Percentiles rank a stretch among this genome's conserved stretches.
These are phyloP conservation scores for Caenorhabditis remanei DNA, from an alignment of 1,140 invertebrate genomes.

Conservation along the genomic window DNA sequence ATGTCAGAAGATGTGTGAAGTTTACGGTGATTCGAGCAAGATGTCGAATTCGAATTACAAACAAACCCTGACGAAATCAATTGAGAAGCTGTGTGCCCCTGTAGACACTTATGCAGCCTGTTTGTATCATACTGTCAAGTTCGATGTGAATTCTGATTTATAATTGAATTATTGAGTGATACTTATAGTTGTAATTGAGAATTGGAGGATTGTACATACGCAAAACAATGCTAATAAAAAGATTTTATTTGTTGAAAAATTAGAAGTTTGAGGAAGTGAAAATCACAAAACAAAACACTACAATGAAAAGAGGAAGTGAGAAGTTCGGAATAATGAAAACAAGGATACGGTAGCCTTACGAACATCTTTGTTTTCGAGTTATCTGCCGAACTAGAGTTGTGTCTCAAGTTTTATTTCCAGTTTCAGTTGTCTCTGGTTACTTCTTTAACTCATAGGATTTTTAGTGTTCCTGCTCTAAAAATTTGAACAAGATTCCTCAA, in stretches of 20 bases:
- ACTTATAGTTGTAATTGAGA: conserved; percentile 31
- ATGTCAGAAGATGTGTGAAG: conserved; percentile 67
- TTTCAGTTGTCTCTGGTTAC: too few species aligned
- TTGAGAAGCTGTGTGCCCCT: conserved; percentile 63
- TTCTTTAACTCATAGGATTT: neutral
- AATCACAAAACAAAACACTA: too few species aligned
- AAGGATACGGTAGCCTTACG: too few species aligned
- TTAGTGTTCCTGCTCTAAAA: neutral
- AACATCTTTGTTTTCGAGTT: too few species aligned
- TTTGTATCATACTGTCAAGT: conserved; percentile 69
- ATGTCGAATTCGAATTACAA: conserved; percentile 37
- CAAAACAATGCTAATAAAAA: neutral
- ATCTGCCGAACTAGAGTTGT: too few species aligned
- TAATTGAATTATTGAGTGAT: conserved; percentile 15
- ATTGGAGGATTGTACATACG: neutral
- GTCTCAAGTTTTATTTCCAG: too few species aligned
- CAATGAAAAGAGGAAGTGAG: too few species aligned
- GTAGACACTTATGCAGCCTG: conserved; percentile 67
- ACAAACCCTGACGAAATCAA: conserved; percentile 62
- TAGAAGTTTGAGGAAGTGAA: too few species aligned
- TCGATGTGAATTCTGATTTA: conserved; percentile 64
- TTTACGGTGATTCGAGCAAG: conserved; percentile 48
- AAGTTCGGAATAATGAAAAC: too few species aligned
- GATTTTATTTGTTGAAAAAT: neutral
- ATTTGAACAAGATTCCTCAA: too few species aligned